Base-by-base conservation (phyloP, 2,113 vertebrate species). In the Catharus minimus region DNA sequence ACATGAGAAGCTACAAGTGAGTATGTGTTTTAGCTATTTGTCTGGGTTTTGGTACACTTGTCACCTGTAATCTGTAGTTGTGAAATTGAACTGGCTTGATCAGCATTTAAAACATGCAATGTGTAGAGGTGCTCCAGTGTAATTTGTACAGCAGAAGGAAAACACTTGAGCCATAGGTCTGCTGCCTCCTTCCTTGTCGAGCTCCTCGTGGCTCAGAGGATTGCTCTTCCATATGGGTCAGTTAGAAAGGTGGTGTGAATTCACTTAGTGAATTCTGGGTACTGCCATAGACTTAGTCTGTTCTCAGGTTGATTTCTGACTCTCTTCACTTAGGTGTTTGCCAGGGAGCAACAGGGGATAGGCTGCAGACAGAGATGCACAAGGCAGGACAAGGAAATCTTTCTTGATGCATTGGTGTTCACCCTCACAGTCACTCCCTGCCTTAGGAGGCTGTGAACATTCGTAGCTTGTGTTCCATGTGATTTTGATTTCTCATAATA, bases 1-100 rank as follows among this genome's bases (percentile, higher is more conserved):
- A 98, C 94, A 96, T 99, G 97, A 98, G 99, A 74, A 99, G 98
- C 95, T 99, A 99, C 95, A 99, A 98, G 99, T 99, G 96, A 96
- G 96, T 94, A 52, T 78, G 11, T 52, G 50, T 46, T 72, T 64
- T 71, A 56, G 33, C 41, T 52, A 0, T 74, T 66, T 55, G 21
- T 36, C 41, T 82, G 39, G 20, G 39, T 14, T 74, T 90, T 52
- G 33, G 36, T 61, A 32, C 17, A 0, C 47, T 56, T 71, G 69
- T 52, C 69, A 72, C 1, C 30, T 50, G 75, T 19, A 78, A 50
- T 26, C 26, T 2, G 0, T 14, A 23, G 32, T 53, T 76, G 28
- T 49, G 41, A 52, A 28, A 58, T 28, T 65, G 62, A 65, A 28
- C 38, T 53, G 36, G 10, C 49, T 79, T 52, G n/a, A 88, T 62